Evolutionary conservation across 2,797 vertebrate species (phyloP).

Genomic region (Hirundo rustica): DNA sequence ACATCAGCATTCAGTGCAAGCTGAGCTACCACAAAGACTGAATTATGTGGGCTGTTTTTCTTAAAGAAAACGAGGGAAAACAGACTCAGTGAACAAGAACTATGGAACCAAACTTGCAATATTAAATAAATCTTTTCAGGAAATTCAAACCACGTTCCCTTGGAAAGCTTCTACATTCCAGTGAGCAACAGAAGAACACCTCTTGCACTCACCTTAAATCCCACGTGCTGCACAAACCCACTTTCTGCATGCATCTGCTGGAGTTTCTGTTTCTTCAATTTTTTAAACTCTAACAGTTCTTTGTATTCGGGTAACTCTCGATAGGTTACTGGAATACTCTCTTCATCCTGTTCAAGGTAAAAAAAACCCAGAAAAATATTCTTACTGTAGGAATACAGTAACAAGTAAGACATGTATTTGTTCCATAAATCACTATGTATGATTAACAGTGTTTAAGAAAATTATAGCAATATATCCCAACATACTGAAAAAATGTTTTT

Average conservation of each 20-base stretch:
- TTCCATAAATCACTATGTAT: not conserved
- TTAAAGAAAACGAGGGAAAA: not conserved
- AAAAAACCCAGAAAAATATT: not conserved
- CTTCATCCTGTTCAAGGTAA: conserved; percentile 86
- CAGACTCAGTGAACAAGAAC: not conserved
- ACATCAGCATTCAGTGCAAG: not conserved
- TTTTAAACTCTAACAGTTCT: conserved; percentile 93
- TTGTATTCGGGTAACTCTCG: conserved; percentile 93
- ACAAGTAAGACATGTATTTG: not conserved
- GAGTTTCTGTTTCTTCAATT: conserved; percentile 91
- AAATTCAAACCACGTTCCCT: not conserved
- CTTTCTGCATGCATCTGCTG: conserved; percentile 91
- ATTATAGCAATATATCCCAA: not conserved
- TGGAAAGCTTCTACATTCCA: not conserved
- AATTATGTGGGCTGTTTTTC: not conserved
- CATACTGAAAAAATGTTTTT: not conserved
- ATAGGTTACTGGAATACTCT: conserved; percentile 85
- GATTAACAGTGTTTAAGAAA: not conserved
- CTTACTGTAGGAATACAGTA: not conserved
- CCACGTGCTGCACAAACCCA: conserved; percentile 84
- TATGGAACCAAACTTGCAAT: not conserved
- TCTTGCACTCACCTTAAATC: conserved; percentile 87
- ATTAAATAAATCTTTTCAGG: not conserved
- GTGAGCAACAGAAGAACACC: not conserved
- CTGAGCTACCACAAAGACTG: not conserved